Conservation (phyloP, 2,888 invertebrate species). For the Baronia brevicornis region DNA sequence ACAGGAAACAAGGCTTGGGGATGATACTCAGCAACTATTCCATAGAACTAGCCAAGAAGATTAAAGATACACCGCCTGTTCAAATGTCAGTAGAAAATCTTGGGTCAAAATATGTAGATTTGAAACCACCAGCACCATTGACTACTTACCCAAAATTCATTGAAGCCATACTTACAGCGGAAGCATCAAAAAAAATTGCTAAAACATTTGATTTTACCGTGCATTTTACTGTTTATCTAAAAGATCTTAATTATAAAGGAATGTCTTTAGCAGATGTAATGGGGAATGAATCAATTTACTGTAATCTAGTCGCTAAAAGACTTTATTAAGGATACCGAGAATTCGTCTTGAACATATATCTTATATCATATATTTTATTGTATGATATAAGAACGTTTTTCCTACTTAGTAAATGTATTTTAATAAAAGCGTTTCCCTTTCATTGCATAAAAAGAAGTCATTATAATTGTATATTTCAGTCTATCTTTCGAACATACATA, state of each 20-base stretch:
- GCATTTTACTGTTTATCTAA: conserved; percentile 64
- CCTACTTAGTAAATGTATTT: no score
- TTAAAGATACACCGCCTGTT: conserved; percentile 52
- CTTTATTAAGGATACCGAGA: no score
- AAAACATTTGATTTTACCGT: conserved; percentile 69
- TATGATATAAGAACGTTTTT: no score
- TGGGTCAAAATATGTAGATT: conserved; percentile 42
- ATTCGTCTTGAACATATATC: no score
- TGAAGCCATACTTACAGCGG: conserved; percentile 77
- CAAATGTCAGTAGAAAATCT: conserved; percentile 49
- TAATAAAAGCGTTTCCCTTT: no score
- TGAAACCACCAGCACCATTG: conserved; percentile 38
- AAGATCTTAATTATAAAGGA: conserved; percentile 72
- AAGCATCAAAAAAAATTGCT: conserved; percentile 75
- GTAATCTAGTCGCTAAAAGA: conserved; percentile 39
- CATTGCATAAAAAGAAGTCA: no score
- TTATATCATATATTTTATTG: no score
- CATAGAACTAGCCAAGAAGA: conserved; percentile 64
- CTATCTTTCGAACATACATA: no score
- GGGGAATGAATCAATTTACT: conserved; percentile 40
- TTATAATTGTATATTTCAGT: no score
- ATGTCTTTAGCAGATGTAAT: conserved; percentile 76
- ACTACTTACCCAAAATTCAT: conserved; percentile 63
- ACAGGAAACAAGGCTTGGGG: conserved; percentile 69
- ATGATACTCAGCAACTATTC: conserved; percentile 67